Evolutionary conservation across 53 echinoderm and acorn worm species (phyloP), one percentile per base, ranked within the genome.

Genomic region (Zoroaster sp.): DNA sequence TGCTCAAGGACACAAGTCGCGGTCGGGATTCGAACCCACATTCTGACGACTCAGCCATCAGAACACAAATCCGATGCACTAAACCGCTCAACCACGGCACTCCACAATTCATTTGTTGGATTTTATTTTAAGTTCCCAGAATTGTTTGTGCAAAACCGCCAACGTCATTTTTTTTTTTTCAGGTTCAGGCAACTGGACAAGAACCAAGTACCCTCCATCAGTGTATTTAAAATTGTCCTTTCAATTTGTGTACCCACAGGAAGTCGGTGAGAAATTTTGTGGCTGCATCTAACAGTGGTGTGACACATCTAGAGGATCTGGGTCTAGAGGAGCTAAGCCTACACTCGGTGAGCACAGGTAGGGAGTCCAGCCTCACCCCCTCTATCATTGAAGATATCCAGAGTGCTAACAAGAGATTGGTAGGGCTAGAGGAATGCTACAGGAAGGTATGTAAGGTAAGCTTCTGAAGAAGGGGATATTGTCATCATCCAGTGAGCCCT

Each of bases 401-500:
- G 35, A 87, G 80, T 4, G 89, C 88, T 76, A 85, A 89, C 42
- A 89, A 73, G 87, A 94, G 75, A 68, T 66, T 96, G 40, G 65
- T 73, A 9, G 96, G 94, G 10, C 93, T 96, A 32, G 94, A 91
- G 46, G 94, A 94, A 34, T 93, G 93, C 85, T 96, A 94, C 69
- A 96, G 83, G 72, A 96, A 90, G 66, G 91, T 96, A 43, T 90
- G 91, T 69, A 94, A 96, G 94, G 96, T 94, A 65, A 73, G 83
- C 15, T 66, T 86, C 6, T 8, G 4, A n/a, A 75, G 40, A 37
- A 25, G 13, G 9, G 36, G 18, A 33, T 38, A 40, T n/a, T 28
- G 21, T 59, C 28, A 28, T 59, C 28, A 0, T 51, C 2, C 51
- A 45, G 45, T 9, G 45, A n/a, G n/a, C n/a, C n/a, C n/a, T n/a